Percentiles rank a stretch among this genome's conserved stretches.
Evolutionary conservation across 2,888 invertebrate species (phyloP).

Genomic region (Cryptus armator): DNA sequence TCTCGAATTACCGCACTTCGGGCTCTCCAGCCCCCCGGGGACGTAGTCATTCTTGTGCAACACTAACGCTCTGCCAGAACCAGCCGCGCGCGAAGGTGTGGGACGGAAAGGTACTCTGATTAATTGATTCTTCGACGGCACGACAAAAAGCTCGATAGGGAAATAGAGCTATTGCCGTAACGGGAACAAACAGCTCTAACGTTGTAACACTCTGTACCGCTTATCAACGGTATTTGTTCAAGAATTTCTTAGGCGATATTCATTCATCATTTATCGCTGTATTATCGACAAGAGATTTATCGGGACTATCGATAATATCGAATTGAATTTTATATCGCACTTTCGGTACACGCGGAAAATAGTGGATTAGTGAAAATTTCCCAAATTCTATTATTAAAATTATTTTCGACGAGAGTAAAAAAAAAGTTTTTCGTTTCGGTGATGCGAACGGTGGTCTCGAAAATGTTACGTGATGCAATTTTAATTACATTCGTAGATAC

Average conservation of each 20-base stretch:
- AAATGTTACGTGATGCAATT: background rate
- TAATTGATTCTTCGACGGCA: constrained; percentile 57
- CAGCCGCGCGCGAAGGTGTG: constrained; percentile 3
- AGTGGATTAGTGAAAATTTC: background rate
- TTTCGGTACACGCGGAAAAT: background rate
- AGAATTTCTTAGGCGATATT: background rate
- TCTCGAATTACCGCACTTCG: constrained; percentile 79
- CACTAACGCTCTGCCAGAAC: constrained; percentile 23
- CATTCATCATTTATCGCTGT: background rate
- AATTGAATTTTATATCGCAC: too few relatives aligned
- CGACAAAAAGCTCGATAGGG: constrained; percentile 42
- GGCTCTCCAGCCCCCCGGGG: constrained; percentile 52
- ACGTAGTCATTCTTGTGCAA: constrained; percentile 37
- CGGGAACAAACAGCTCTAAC: background rate
- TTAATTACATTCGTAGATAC: background rate
- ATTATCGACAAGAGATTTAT: background rate
- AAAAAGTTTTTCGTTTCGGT: too few relatives aligned
- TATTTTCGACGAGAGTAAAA: too few relatives aligned
- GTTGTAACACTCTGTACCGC: background rate
- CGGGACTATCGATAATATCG: too few relatives aligned
- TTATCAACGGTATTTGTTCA: constrained; percentile 15
- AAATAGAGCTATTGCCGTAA: constrained; percentile 20
- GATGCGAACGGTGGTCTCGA: too few relatives aligned
- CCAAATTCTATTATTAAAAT: too few relatives aligned
- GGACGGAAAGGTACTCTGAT: constrained; percentile 50